Evolutionary conservation across 2,113 vertebrate genomes (phyloP).

Genomic region (Glareola pratincola): DNA sequence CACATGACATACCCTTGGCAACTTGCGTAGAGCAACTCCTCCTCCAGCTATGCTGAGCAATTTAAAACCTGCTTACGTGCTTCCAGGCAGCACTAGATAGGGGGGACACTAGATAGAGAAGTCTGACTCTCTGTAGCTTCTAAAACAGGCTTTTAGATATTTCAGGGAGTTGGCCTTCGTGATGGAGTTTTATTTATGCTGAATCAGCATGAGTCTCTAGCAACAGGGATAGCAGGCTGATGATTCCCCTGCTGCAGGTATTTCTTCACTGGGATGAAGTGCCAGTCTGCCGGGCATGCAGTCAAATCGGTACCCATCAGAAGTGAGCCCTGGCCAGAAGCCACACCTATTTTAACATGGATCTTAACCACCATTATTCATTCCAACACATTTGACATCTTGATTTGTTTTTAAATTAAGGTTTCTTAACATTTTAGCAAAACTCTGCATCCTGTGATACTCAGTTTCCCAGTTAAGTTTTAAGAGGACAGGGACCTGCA

Average conservation of each 20-base stretch:
- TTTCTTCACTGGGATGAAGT: background rate
- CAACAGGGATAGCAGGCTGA: background rate
- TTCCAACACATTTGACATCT: background rate
- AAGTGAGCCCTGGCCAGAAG: background rate
- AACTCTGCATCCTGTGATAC: background rate
- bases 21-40: background rate
- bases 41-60: rapidly evolving
- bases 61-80: rapidly evolving
- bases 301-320: background rate
- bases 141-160: background rate
- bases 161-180: background rate
- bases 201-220: background rate
- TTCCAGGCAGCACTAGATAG: background rate
- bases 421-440: background rate
- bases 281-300: background rate
- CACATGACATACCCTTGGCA: background rate
- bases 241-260: background rate
- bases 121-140: background rate
- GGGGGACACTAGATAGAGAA: background rate
- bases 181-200: background rate
- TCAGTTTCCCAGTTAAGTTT: background rate
- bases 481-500: background rate
- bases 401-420: background rate
- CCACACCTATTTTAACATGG: background rate
- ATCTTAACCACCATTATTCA: background rate